Evolutionary conservation across 1,140 invertebrate genomes (phyloP), one percentile per base, ranked within the genome.

Genomic region (Drosophila bifasciata): DNA sequence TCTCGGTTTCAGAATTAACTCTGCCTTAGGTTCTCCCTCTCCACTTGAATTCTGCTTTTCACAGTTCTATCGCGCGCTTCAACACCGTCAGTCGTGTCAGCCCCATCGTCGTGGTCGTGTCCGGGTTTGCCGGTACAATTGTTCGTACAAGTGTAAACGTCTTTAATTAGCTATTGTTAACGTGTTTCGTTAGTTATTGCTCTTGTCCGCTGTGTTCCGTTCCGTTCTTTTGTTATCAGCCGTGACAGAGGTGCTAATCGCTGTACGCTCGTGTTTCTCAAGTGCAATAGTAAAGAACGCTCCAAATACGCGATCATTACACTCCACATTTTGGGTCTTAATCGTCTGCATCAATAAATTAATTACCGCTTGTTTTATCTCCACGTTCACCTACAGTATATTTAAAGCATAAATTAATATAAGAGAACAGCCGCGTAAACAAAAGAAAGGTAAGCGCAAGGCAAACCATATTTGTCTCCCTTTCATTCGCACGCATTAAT

Each of bases 261-360:
- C 17, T 6, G 5, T 11, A 13, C 11, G 32, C 32, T 36, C 11
- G 32, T 36, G 6, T 23, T 36, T 36, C 44, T 72, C 49, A 72
- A 74, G 70, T 74, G 59, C 59, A 40, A 60, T 40, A 55, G 45
- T 73, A 32, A 70, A 70, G 17, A 28, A 44, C 21, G 50, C 16
- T 16, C 28, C 50, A 23, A 53, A 53, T 19, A 21, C 21, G 9
- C 46, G 23, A 48, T 19, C 36, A n/a, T 16, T 71, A 61, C 19
- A 49, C 21, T 11, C 44, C 7, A 9, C 9, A 55, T 53, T 52
- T 43, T 11, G 69, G 43, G 28, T 16, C 16, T 58, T 19, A 63
- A 73, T 63, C 68, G 73, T 59, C 41, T 79, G 78, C 44, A 85
- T 66, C 81, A 79, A 85, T 84, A 85, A 59, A 62, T 57, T 36